Base-by-base conservation (phyloP, 2,113 vertebrate species). In the Galemys pyrenaicus region DNA sequence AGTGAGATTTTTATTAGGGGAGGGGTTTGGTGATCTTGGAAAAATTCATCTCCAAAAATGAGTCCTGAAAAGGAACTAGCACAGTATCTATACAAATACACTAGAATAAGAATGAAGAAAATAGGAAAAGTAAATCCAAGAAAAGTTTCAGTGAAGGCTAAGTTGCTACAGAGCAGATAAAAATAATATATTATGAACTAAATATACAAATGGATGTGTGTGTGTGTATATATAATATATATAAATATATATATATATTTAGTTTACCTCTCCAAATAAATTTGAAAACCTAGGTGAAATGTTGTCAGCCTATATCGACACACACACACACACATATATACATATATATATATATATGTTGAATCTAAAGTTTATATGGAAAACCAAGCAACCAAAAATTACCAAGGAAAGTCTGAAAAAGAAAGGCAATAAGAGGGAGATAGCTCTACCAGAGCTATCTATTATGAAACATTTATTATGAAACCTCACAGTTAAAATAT, bases 301-400 rank as follows among this genome's bases (percentile, higher is more conserved):
- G 16, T n/a, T n/a, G n/a, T n/a, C n/a, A n/a, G n/a, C n/a, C n/a
- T n/a, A n/a, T n/a, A n/a, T n/a, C n/a, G n/a, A n/a, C n/a, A n/a
- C n/a, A n/a, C n/a, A n/a, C n/a, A n/a, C n/a, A n/a, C n/a, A n/a
- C n/a, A n/a, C n/a, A 24, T 70, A 60, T 54, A 60, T 28, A 9
- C 24, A 58, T 20, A 58, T 51, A 51, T 51, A 51, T 12, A 51
- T 60, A 75, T 39, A 77, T 41, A 94, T 67, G 10, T 17, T 84
- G 17, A 75, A 67, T 60, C 6, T 94, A 46, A 73, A 62, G n/a
- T 93, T 73, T 30, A 49, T 74, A 54, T 84, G 41, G 35, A 93
- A 89, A 95, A 58, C 3, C n/a, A 93, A 77, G n/a, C 22, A 87
- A 87, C 12, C 35, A 71, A 74, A 74, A 84, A 74, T 73, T 67